Evolutionary conservation across 1,140 invertebrate species (phyloP), one percentile per base, ranked within the genome.

Genomic region (Protaetia brevitarsis): DNA sequence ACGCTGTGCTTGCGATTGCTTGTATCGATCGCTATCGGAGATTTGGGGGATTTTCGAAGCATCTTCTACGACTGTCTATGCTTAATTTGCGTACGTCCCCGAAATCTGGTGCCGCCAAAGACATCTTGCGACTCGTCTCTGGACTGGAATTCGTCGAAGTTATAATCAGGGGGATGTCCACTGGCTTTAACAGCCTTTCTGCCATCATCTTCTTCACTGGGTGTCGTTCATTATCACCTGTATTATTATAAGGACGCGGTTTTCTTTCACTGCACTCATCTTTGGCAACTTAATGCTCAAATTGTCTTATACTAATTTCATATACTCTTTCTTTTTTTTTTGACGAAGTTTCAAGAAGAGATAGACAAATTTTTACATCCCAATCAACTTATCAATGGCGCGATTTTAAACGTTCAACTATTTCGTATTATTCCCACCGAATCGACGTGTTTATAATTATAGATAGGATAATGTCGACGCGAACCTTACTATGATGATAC

Each of bases 111-210:
- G 31, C 31, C 2, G 30, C 13, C 7, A 62, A 19, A 19, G 41
- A 29, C 26, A 57, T 60, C 23, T 69, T 69, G 6, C 67, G 59
- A 4, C 66, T 16, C 0, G 66, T 27, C 27, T 73, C 73, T 3
- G 70, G 69, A 59, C 69, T 72, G 1, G 71, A 73, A 36, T 65
- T 70, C 4, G 69, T 66, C 28, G 74, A 72, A 3, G 74, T 76
- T 65, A 77, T 69, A 19, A 77, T 77, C 8, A 77, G 63, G 13
- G 75, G 74, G n/a, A 77, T 75, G n/a, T 77, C 75, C 11, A 68
- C 70, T 8, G 71, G 70, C 26, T 72, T 66, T 45, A 69, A 63
- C 30, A 73, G 26, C 34, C 60, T 27, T 11, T 73, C 73, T 34
- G 66, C 70, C 70, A 71, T 71, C 30, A 36, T 62, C 41, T n/a